A percentile compares a stretch with the other conserved stretches of the same genome.
Conservation (phyloP, 2,113 vertebrate species). For the Alethe diademata region DNA sequence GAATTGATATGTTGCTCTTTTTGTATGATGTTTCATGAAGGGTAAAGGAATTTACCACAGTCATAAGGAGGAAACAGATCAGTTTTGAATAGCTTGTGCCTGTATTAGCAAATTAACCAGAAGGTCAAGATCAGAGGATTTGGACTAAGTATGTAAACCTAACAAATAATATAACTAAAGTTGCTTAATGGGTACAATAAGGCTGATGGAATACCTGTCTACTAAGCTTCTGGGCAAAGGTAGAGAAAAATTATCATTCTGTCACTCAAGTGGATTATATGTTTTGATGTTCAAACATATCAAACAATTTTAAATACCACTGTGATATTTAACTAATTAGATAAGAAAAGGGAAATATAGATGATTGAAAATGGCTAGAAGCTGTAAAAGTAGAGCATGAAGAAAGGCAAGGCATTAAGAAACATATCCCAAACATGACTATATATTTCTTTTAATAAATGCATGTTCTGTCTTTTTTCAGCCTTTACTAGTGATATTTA, state of each 20-base stretch:
- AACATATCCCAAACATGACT: not conserved
- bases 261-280: not conserved
- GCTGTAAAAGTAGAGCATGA: not conserved
- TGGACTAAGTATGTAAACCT: not conserved
- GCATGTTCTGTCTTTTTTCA: not conserved
- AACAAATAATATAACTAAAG: not conserved
- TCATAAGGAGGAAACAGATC: not conserved
- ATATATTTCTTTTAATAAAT: not conserved
- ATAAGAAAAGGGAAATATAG: not conserved
- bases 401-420: not conserved
- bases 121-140: not conserved
- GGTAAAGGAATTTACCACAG: not conserved
- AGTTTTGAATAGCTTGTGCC: not conserved
- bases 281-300: not conserved
- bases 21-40: not conserved
- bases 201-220: not conserved
- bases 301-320: not conserved
- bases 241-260: not conserved
- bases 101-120: not conserved
- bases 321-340: not conserved
- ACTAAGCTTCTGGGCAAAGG: not conserved
- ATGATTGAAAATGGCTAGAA: not conserved
- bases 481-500: not conserved
- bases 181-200: not conserved
- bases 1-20: not conserved